A percentile compares a stretch with the other conserved stretches of the same genome.
These are phyloP conservation scores for Thamnophis elegans DNA, from an alignment of 2,797 vertebrate species.

Conservation along the genomic window DNA sequence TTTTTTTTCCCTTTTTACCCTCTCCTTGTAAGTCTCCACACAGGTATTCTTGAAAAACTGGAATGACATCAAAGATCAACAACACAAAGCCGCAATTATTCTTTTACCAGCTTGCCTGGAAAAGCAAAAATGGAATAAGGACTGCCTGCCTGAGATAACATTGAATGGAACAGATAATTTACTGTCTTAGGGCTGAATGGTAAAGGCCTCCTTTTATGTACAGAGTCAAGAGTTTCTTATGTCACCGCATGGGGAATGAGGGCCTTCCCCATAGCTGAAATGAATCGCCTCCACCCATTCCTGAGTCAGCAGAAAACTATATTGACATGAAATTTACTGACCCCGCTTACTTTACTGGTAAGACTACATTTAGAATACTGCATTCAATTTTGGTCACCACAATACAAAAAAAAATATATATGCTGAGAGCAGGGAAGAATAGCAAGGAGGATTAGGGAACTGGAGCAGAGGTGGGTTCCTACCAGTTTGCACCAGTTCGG, in stretches of 20 bases:
- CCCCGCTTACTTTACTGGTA: not conserved
- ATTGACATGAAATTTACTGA: not conserved
- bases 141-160: not conserved
- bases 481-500: too few relatives aligned
- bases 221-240: not conserved
- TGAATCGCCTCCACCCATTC: not conserved
- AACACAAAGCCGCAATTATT: not conserved
- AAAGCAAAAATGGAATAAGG: not conserved
- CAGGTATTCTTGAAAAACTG: not conserved
- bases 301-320: not conserved
- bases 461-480: too few relatives aligned
- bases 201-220: not conserved
- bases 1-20: not conserved
- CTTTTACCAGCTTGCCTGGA: not conserved
- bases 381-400: not conserved
- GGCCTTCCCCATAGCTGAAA: not conserved
- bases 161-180: not conserved
- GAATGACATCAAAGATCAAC: not conserved
- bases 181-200: not conserved
- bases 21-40: not conserved
- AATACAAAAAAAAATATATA: not conserved
- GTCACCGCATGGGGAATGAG: not conserved
- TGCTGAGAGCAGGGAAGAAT: not conserved
- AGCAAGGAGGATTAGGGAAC: not conserved
- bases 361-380: not conserved